Conservation (phyloP, 1,140 invertebrate species). For the Stegodyphus dumicola region DNA sequence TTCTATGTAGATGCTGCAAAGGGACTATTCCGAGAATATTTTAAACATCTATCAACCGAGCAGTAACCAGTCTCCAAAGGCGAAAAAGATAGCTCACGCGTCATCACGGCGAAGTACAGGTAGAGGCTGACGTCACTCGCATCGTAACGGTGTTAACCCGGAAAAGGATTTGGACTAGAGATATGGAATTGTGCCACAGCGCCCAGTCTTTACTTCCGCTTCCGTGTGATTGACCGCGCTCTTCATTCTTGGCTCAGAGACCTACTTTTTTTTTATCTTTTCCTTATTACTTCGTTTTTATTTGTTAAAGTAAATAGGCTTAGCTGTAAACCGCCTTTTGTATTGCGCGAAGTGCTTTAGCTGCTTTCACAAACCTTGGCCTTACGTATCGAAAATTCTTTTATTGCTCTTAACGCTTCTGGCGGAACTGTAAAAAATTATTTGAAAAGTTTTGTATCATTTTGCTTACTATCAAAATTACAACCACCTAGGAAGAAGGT, state of each 20-base stretch:
- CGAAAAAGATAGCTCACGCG: slow-evolving; percentile 14
- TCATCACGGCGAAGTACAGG: slow-evolving; percentile 43
- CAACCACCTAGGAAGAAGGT: too few species aligned
- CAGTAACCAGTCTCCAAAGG: not conserved
- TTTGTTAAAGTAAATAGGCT: slow-evolving; percentile 2
- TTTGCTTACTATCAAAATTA: too few species aligned
- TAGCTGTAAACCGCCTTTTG: slow-evolving; percentile 36
- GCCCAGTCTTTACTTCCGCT: slow-evolving; percentile 48
- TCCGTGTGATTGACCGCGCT: slow-evolving; percentile 60
- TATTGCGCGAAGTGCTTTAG: not conserved
- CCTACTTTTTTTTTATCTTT: slow-evolving; percentile 53
- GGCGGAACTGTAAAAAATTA: too few species aligned
- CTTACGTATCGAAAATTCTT: not conserved
- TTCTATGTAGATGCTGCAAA: too few species aligned
- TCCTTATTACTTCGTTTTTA: slow-evolving; percentile 14
- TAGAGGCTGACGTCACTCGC: slow-evolving; percentile 31
- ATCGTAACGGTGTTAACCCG: slow-evolving; percentile 55
- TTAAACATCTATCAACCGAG: too few species aligned
- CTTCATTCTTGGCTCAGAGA: slow-evolving; percentile 53
- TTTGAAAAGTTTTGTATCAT: too few species aligned
- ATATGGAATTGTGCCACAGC: slow-evolving; percentile 58
- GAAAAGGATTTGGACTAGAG: slow-evolving; percentile 52
- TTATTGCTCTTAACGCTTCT: too few species aligned
- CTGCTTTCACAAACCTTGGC: slow-evolving; percentile 41
- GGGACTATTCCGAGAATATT: too few species aligned